Base-by-base conservation (phyloP, 1,140 invertebrate genomes). In the Gerris buenoi region DNA sequence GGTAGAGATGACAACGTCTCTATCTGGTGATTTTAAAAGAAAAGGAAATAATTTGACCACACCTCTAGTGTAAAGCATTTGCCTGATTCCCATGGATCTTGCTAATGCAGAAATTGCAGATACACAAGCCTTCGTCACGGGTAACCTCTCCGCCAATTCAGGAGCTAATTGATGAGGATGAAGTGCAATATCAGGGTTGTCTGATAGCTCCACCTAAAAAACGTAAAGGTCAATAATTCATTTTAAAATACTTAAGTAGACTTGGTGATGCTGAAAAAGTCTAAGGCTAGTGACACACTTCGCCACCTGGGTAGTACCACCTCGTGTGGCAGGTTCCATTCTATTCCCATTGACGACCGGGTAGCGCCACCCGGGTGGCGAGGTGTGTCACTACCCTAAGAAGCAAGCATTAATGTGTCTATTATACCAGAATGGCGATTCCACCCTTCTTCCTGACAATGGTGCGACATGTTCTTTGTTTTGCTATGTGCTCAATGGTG, bases 401-500 rank as follows among this genome's bases (percentile, higher is more conserved):
- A n/a, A n/a, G n/a, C n/a, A n/a, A n/a, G n/a, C n/a, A n/a, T n/a
- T n/a, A n/a, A n/a, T n/a, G n/a, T n/a, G n/a, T n/a, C n/a, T n/a
- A n/a, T n/a, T n/a, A n/a, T 63, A 91, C 88, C 70, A 92, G 74
- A 77, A 87, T 87, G 57, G 89, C 86, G 65, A 95, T 87, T 3
- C 91, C 91, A 2, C 86, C 85, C 69, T 84, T 85, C 74, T 89
- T 86, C 59, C 92, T 81, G 23, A 95, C 90, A 71, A 90, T 89
- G 72, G 91, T 88, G 65, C 92, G 79, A 0, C 91, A 91, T 75
- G 93, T 87, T 15, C 87, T 82, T 67, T 93, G 86, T 75, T 87
- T 86, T 1, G 89, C 90, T 25, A 95, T 85, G 80, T 93, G 91
- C 0, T 91, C 89, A 71, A 95, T 85, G 0, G 90, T 94, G 76